phyloP scores from a whole-genome alignment of 2,888 invertebrate genomes.

The Bembecia ichneumoniformis region DNA sequence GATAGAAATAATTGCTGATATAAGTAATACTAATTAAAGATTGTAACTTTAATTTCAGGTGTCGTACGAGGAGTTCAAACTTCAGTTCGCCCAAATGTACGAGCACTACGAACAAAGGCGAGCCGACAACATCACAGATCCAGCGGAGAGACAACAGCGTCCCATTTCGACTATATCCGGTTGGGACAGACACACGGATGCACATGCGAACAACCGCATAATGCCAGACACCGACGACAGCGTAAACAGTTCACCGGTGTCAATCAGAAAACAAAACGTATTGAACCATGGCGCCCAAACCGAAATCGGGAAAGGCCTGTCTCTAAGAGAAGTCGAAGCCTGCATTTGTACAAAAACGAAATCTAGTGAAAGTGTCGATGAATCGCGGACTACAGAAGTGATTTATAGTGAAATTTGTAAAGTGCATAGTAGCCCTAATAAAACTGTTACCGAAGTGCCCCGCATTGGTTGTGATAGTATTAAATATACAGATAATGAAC shows the following conservation, averaged over 20 bases:
- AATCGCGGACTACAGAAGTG: slow-evolving; percentile 45
- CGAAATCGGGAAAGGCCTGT: slow-evolving; percentile 57
- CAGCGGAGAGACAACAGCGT: slow-evolving; percentile 90
- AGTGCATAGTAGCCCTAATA: slow-evolving; percentile 67
- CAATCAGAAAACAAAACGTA: slow-evolving; percentile 32
- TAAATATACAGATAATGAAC: slow-evolving; percentile 38
- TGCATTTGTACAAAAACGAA: slow-evolving; percentile 40
- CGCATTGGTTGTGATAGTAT: slow-evolving; percentile 46
- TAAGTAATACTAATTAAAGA: background rate
- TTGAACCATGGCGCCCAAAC: slow-evolving; percentile 63
- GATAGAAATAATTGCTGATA: background rate
- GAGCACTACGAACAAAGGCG: slow-evolving; percentile 95
- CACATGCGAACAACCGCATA: slow-evolving; percentile 17
- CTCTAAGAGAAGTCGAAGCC: slow-evolving; percentile 55
- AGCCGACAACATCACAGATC: slow-evolving; percentile 95
- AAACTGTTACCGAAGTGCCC: slow-evolving; percentile 32
- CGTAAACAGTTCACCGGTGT: slow-evolving; percentile 26
- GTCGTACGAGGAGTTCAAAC: slow-evolving; percentile 97
- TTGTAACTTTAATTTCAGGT: slow-evolving; percentile 71
- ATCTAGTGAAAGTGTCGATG: slow-evolving; percentile 20
- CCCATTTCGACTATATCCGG: slow-evolving; percentile 98
- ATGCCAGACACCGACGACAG: slow-evolving; percentile 28
- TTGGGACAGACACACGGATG: slow-evolving; percentile 79
- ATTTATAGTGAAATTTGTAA: slow-evolving; percentile 78
- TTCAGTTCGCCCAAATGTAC: slow-evolving; percentile 98